Conservation (phyloP, 1,140 invertebrate species). For the Dendroctonus valens region DNA sequence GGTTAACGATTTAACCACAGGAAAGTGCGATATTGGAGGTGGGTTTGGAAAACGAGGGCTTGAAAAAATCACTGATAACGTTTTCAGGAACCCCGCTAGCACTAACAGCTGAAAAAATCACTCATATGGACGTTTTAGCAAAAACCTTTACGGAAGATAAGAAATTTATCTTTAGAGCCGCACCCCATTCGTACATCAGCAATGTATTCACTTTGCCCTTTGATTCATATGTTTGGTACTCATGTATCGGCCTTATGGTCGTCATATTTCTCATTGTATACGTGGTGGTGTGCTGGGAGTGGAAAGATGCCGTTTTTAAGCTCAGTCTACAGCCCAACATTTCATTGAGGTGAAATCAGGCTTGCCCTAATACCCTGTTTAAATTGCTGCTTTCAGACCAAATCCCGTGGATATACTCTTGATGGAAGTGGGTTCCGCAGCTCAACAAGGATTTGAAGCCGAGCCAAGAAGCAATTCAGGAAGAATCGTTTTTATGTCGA, state of each 20-base stretch:
- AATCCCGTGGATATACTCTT: slow-evolving; percentile 21
- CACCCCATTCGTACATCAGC: slow-evolving; percentile 61
- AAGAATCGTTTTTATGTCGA: slow-evolving; percentile 42
- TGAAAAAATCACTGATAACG: too few species aligned
- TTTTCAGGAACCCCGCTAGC: too few species aligned
- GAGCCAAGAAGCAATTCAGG: slow-evolving; percentile 53
- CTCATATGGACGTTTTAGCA: too few species aligned
- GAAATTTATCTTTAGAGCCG: slow-evolving; percentile 62
- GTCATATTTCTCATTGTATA: slow-evolving; percentile 33
- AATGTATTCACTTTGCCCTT: slow-evolving; percentile 64
- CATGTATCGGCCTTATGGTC: slow-evolving; percentile 32
- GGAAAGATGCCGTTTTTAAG: slow-evolving; percentile 33
- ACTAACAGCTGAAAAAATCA: too few species aligned
- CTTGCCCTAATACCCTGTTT: not conserved
- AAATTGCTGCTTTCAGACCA: slow-evolving; percentile 4
- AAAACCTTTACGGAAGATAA: slow-evolving; percentile 49
- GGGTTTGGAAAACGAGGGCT: too few species aligned
- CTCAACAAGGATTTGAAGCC: slow-evolving; percentile 27
- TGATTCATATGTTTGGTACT: slow-evolving; percentile 43
- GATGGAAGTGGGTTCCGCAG: slow-evolving; percentile 22
- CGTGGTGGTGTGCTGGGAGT: slow-evolving; percentile 39
- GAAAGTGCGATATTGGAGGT: too few species aligned
- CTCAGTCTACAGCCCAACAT: slow-evolving; percentile 3
- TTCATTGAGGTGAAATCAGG: slow-evolving; percentile 7
- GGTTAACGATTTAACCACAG: too few species aligned